Evolutionary conservation across 2,113 vertebrate species (phyloP).

Genomic region (Naja naja): DNA sequence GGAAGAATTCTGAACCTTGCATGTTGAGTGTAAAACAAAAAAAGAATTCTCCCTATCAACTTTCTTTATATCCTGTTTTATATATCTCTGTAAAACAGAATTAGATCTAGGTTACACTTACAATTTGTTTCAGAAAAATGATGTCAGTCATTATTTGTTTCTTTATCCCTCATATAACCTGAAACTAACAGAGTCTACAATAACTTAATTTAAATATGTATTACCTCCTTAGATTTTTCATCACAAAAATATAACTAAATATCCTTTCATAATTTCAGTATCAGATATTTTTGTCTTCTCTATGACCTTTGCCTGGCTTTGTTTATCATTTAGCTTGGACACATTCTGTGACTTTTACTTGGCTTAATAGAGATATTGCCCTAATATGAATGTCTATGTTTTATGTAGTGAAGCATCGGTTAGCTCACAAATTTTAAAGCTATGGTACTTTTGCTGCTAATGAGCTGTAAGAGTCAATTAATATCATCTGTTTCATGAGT

Average conservation of each 20-base stretch:
- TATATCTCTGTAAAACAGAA: background rate
- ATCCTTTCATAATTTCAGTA: background rate
- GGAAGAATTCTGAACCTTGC: background rate
- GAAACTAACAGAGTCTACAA: background rate
- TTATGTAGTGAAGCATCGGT: background rate
- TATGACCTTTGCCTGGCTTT: background rate
- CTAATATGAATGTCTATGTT: background rate
- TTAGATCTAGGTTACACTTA: background rate
- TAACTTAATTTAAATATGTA: background rate
- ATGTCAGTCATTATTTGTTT: background rate
- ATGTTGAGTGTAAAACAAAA: background rate
- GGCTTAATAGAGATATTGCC: background rate
- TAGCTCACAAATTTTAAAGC: background rate
- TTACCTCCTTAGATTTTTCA: background rate
- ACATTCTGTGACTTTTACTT: background rate
- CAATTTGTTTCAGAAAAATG: background rate
- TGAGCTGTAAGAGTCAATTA: background rate
- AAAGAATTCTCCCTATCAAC: background rate
- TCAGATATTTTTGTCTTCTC: background rate
- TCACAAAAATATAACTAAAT: background rate
- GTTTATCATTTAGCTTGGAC: background rate
- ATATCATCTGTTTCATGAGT: conserved; percentile 23
- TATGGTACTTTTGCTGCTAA: background rate
- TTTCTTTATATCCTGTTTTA: background rate
- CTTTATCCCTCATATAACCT: background rate